Evolutionary conservation across 2,797 vertebrate species (phyloP).

Genomic region (Cirrhinus mrigala): DNA sequence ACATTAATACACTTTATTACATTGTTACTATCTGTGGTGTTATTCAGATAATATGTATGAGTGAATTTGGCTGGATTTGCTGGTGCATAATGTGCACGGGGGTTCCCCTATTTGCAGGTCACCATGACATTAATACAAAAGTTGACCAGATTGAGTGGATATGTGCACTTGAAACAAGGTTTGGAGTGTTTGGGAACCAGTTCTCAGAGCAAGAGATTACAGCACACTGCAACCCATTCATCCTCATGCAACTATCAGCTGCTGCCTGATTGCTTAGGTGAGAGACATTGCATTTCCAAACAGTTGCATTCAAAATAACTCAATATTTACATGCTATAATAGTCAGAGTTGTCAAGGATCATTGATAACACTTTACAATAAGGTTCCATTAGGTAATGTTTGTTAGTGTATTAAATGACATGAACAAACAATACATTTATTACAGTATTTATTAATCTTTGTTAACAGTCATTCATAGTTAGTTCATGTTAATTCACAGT

Average conservation of each 20-base stretch:
- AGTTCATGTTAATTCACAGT: no score
- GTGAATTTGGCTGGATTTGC: background rate
- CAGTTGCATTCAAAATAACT: no score
- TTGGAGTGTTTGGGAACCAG: background rate
- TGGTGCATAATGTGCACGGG: background rate
- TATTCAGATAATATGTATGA: background rate
- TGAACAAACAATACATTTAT: no score
- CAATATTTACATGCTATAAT: background rate
- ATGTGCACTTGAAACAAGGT: background rate
- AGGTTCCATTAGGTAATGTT: no score
- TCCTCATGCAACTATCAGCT: conserved; percentile 58
- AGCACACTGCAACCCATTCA: conserved; percentile 31
- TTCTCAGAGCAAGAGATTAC: conserved; percentile 40
- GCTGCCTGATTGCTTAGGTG: conserved; percentile 72
- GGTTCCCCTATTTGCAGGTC: conserved; percentile 6
- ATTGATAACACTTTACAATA: no score
- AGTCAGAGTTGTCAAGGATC: background rate
- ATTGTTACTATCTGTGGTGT: background rate
- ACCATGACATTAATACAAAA: conserved; percentile 56
- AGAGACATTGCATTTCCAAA: conserved; percentile 49
- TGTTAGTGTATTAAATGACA: no score
- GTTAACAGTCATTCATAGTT: no score
- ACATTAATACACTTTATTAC: background rate
- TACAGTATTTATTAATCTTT: no score
- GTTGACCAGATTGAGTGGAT: conserved; percentile 46